Percentiles rank a stretch among this genome's conserved stretches.
These are phyloP conservation scores for Talpa occidentalis DNA, from an alignment of 2,113 vertebrate genomes.

Conservation along the genomic window DNA sequence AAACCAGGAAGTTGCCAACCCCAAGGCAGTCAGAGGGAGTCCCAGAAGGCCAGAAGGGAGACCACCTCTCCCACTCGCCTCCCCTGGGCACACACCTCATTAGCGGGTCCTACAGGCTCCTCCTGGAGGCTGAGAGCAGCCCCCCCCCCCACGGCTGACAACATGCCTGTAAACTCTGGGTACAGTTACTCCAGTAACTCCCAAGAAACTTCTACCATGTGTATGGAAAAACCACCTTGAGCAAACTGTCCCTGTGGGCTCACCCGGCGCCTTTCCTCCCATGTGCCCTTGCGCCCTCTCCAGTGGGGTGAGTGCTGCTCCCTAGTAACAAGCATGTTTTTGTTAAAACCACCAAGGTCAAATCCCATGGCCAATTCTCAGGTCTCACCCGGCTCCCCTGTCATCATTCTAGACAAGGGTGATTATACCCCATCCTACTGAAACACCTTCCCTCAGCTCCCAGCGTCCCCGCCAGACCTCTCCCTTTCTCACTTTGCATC, in stretches of 20 bases:
- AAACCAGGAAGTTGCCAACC: background rate
- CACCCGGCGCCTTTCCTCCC: background rate
- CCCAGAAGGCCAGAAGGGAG: background rate
- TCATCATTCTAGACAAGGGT: accelerated
- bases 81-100: background rate
- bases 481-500: background rate
- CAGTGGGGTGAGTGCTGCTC: background rate
- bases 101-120: accelerated
- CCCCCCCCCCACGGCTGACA: accelerated
- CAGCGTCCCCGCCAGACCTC: background rate
- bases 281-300: background rate
- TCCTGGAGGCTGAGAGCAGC: background rate
- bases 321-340: accelerated
- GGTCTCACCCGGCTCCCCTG: background rate
- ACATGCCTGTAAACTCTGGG: accelerated
- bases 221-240: background rate
- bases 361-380: background rate
- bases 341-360: background rate
- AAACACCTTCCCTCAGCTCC: background rate
- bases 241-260: background rate
- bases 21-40: background rate
- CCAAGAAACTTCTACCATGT: background rate
- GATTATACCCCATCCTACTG: background rate
- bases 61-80: background rate
- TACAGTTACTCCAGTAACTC: accelerated